These are phyloP conservation scores for Drosophila setosimentum DNA, from an alignment of 2,888 invertebrate species.

Conservation along the genomic window DNA sequence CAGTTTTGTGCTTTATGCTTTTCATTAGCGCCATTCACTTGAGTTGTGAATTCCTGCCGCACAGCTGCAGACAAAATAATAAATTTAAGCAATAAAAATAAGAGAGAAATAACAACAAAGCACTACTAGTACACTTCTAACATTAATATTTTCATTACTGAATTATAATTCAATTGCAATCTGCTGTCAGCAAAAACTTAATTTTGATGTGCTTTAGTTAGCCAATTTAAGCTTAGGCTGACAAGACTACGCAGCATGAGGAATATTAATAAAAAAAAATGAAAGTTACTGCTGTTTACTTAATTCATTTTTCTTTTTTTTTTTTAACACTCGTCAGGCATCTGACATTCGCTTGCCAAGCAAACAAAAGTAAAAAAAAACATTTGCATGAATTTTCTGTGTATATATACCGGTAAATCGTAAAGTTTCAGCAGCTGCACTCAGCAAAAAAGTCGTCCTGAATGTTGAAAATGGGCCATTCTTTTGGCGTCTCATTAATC, in stretches of 20 bases:
- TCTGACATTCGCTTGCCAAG: neutral
- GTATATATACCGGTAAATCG: conserved; percentile 16
- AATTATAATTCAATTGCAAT: neutral
- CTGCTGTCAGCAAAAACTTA: neutral
- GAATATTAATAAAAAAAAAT: conserved; percentile 7
- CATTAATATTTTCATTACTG: neutral
- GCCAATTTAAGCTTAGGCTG: neutral
- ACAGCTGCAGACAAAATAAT: conserved; percentile 50
- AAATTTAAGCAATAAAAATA: conserved; percentile 22
- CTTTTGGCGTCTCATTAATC: neutral
- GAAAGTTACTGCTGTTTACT: conserved; percentile 6
- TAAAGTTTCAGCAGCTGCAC: conserved; percentile 11
- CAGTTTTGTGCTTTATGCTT: conserved; percentile 55
- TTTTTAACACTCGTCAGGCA: conserved; percentile 7
- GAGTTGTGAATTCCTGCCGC: conserved; percentile 49
- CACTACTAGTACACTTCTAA: neutral
- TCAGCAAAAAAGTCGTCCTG: neutral
- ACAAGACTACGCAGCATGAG: neutral
- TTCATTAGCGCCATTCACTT: conserved; percentile 70
- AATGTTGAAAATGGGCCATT: neutral
- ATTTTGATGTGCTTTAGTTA: neutral
- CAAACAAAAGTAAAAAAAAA: conserved; percentile 26
- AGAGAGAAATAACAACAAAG: neutral
- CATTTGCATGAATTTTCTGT: conserved; percentile 32
- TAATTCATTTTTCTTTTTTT: conserved; percentile 12